Conservation (phyloP, 2,888 invertebrate species). For the Lasioglossum marginatum region DNA sequence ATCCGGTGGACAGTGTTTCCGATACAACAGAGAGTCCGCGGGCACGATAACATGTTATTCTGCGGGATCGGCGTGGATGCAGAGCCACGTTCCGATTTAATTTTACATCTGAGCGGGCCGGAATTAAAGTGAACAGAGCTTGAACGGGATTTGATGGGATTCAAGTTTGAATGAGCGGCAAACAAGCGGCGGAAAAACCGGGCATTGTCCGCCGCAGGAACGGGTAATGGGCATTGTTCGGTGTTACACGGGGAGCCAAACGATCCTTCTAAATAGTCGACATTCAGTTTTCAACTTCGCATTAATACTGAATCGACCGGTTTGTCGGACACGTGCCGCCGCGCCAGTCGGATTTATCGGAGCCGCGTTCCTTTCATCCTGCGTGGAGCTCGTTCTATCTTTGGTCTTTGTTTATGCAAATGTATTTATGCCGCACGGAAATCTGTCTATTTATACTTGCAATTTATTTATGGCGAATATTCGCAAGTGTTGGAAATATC, state of each 20-base stretch:
- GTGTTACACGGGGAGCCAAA: slow-evolving; percentile 28
- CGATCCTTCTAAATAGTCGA: slow-evolving; percentile 42
- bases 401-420: slow-evolving; percentile 3
- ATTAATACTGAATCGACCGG: slow-evolving; percentile 13
- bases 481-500: not conserved
- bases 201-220: slow-evolving; percentile 37
- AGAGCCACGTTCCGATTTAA: slow-evolving; percentile 28
- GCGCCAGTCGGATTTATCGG: not conserved
- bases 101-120: slow-evolving; percentile 35
- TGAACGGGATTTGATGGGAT: slow-evolving; percentile 39
- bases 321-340: not conserved
- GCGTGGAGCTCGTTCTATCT: not conserved
- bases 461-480: not conserved
- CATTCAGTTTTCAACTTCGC: slow-evolving; percentile 30
- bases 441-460: not conserved
- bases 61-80: not conserved
- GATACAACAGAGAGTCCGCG: not conserved
- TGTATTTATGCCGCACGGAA: not conserved
- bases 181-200: slow-evolving; percentile 43
- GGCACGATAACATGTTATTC: slow-evolving; percentile 4
- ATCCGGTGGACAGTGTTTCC: not conserved
- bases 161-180: slow-evolving; percentile 36
- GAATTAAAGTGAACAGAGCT: slow-evolving; percentile 27
- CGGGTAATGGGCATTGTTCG: slow-evolving; percentile 41
- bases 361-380: not conserved